A percentile compares a stretch with the other conserved stretches of the same genome.
Conservation (phyloP, 2,797 vertebrate species). For the Dromococcyx pavoninus region DNA sequence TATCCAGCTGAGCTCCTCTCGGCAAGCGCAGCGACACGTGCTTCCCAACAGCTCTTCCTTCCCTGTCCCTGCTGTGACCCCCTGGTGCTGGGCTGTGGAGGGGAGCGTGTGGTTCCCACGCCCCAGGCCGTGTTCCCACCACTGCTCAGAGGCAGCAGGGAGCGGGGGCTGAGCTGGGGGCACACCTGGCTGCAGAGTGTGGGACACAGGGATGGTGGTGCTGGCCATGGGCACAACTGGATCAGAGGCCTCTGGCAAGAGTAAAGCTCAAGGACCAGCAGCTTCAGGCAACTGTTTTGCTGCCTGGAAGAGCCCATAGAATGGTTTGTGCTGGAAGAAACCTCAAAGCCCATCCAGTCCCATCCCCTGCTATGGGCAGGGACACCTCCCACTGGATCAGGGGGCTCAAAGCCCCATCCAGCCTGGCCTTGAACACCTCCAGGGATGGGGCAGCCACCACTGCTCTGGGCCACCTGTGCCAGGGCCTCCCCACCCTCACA, state of each 20-base stretch:
- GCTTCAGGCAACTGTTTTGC: neutral
- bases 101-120: neutral
- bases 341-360: too few relatives aligned
- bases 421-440: too few relatives aligned
- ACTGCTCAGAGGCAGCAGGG: neutral
- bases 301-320: neutral
- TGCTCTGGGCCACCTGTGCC: too few relatives aligned
- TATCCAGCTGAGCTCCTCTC: slow-evolving; percentile 2
- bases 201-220: neutral
- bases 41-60: neutral
- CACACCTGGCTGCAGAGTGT: fast-evolving
- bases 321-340: too few relatives aligned
- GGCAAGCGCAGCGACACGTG: neutral
- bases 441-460: too few relatives aligned
- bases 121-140: neutral
- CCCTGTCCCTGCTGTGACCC: neutral
- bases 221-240: neutral
- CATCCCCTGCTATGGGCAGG: too few relatives aligned
- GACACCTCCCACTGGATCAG: too few relatives aligned
- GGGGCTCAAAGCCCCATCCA: too few relatives aligned
- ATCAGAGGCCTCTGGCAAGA: neutral
- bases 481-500: too few relatives aligned
- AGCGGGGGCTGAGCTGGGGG: neutral
- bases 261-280: neutral
- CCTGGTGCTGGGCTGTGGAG: neutral